Base-by-base conservation (phyloP, 2,888 invertebrate genomes). In the Margaritifera margaritifera region DNA sequence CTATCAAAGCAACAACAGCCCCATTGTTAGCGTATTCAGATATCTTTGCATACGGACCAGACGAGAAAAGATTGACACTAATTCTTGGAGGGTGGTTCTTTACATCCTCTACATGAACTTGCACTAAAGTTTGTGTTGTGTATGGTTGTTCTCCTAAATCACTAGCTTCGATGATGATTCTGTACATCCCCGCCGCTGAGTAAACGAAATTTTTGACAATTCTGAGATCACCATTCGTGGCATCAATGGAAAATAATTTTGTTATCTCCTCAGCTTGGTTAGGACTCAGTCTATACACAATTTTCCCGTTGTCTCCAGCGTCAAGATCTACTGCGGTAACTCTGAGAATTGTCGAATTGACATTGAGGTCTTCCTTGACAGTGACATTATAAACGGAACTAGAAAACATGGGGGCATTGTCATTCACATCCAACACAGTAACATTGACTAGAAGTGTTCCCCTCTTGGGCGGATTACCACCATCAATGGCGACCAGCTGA, bases 51-150 rank as follows among this genome's bases (percentile, higher is more conserved):
- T 71, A 79, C 50, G 78, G 74, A 22, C 72, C 59, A 42, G 75
- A 71, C 20, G 78, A 79, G 6, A 81, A 67, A 24, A 77, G 67
- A 60, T 81, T 77, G 51, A 84, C 70, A n/a, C 71, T 72, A 27
- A 86, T 81, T 55, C 95, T 92, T 0, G 98, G 97, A 20, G 97
- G 96, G 89, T 97, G 97, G 89, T 98, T 98, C 90, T 98, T 97
- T 90, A 96, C 97, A 75, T 90, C 90, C 84, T 96, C 95, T 11
- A 98, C 94, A 56, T 75, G 72, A 31, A 87, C 77, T 55, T 76
- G 76, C 4, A 85, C 84, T 60, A 81, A 76, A 3, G 84, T 80
- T 53, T 81, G 80, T 2, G 82, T 75, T 31, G 80, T 82, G 60
- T 79, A 75, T 0, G 85, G 80, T 57, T 81, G 84, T 3, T 71